phyloP scores from a whole-genome alignment of 1,140 invertebrate species.

The Trachymyrmex cornetzi region DNA sequence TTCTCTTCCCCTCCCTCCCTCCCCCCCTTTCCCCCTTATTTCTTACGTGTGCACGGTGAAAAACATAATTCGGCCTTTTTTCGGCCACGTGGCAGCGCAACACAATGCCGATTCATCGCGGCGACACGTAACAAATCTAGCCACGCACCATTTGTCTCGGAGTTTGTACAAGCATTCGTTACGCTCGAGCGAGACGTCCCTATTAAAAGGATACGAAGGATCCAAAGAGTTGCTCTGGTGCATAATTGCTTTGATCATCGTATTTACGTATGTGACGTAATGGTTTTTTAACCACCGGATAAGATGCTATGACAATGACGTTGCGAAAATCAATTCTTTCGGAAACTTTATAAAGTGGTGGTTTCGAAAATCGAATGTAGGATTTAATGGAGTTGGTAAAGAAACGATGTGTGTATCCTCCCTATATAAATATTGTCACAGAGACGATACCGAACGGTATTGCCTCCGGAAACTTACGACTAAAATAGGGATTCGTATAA shows the following conservation, averaged over 20 bases:
- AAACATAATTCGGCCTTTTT: constrained; percentile 78
- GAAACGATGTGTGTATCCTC: neutral
- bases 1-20: constrained; percentile 62
- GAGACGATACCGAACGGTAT: neutral
- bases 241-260: constrained; percentile 16
- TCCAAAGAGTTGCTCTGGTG: constrained; percentile 15
- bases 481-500: constrained; percentile 58
- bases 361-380: neutral
- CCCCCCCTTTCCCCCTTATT: constrained; percentile 54
- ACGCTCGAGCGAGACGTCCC: constrained; percentile 47
- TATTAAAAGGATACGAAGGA: constrained; percentile 40
- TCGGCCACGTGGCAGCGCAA: constrained; percentile 68
- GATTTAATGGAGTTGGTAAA: neutral
- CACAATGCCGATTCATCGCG: constrained; percentile 73
- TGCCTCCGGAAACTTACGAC: constrained; percentile 40
- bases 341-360: neutral
- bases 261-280: neutral
- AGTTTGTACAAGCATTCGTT: constrained; percentile 74
- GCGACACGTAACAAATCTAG: constrained; percentile 73
- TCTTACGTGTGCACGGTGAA: constrained; percentile 70
- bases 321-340: constrained; percentile 3
- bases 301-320: neutral
- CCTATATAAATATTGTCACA: constrained; percentile 66
- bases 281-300: neutral
- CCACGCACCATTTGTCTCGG: constrained; percentile 68